Conservation (phyloP, 1,140 invertebrate genomes). For the Lysiphlebus fabarum region DNA sequence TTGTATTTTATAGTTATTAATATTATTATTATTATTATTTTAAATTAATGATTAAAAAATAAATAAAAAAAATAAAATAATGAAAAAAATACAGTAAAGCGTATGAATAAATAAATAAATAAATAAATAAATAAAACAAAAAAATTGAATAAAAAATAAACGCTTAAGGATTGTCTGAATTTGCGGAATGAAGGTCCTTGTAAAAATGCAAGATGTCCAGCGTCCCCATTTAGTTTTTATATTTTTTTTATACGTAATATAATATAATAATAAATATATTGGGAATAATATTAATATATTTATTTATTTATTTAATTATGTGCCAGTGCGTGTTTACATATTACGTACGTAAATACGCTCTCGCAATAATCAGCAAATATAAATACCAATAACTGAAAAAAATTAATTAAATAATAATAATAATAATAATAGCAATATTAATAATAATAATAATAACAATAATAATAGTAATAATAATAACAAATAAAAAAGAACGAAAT, state of each 20-base stretch:
- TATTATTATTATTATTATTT: no score
- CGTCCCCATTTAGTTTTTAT: conserved; percentile 53
- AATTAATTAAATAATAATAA: conserved; percentile 4
- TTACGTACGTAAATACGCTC: conserved; percentile 47
- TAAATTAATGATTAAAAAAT: no score
- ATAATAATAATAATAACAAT: conserved; percentile 18
- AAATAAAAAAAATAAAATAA: no score
- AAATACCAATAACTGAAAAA: no score
- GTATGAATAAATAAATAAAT: conserved; percentile 32
- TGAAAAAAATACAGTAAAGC: no score
- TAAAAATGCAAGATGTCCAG: conserved; percentile 57
- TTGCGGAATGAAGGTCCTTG: conserved; percentile 53
- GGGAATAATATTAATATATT: conserved; percentile 30
- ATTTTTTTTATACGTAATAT: conserved; percentile 40
- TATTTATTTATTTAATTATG: conserved; percentile 32
- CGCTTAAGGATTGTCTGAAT: conserved; percentile 55
- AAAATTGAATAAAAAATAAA: conserved; percentile 49
- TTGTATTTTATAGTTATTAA: no score
- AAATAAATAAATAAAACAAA: conserved; percentile 35
- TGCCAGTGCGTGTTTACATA: conserved; percentile 35
- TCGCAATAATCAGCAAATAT: conserved; percentile 15
- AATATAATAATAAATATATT: conserved; percentile 34
- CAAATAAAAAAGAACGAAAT: conserved; percentile 34
- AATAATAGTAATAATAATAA: conserved; percentile 34
- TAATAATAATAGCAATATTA: neutral